Evolutionary conservation across 2,113 vertebrate species (phyloP).

Genomic region (Rhabdornis inornatus): DNA sequence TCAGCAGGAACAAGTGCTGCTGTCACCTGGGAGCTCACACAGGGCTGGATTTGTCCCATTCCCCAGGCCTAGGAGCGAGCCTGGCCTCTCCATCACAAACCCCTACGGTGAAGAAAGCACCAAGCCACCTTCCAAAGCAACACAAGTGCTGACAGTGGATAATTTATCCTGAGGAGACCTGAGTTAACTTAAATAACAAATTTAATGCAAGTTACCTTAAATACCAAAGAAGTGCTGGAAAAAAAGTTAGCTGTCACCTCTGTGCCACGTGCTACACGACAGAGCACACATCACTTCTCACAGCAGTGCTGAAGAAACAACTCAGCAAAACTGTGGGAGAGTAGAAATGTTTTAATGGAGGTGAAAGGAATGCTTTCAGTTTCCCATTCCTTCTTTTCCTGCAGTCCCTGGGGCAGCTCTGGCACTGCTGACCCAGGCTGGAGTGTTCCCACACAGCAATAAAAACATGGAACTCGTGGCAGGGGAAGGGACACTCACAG

Average conservation of each 20-base stretch:
- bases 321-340: background rate
- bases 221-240: background rate
- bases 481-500: background rate
- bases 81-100: background rate
- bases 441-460: background rate
- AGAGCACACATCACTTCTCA: background rate
- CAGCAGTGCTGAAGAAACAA: background rate
- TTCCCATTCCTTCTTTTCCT: background rate
- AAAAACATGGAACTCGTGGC: background rate
- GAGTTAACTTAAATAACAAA: background rate
- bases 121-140: fast-evolving
- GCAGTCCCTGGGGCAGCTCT: background rate
- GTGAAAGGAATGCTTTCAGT: background rate
- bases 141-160: no score
- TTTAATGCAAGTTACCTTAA: background rate
- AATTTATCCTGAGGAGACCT: background rate
- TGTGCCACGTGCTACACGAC: fast-evolving
- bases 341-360: background rate
- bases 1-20: background rate
- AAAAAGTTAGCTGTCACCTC: background rate
- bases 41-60: fast-evolving
- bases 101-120: fast-evolving
- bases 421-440: background rate
- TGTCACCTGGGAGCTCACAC: fast-evolving
- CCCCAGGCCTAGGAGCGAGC: fast-evolving